Percentiles rank a stretch among this genome's conserved stretches.
These are phyloP conservation scores for Agriotes lineatus DNA, from an alignment of 2,888 invertebrate species.

Conservation along the genomic window DNA sequence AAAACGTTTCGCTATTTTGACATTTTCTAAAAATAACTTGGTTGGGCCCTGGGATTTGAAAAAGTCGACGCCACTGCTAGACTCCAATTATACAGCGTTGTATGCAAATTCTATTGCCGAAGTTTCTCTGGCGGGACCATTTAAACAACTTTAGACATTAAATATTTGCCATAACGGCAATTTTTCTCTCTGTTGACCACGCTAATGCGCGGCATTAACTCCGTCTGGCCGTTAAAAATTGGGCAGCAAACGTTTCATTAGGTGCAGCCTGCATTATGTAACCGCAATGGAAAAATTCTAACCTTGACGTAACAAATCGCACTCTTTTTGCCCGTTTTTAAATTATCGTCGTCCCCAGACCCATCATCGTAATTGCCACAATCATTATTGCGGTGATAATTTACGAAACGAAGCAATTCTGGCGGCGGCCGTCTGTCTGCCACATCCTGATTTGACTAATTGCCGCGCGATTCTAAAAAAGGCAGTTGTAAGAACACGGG, in stretches of 20 bases:
- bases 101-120: no score
- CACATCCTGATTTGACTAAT: constrained; percentile 14
- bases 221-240: not conserved
- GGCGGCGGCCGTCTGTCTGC: not conserved
- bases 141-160: no score
- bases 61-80: no score
- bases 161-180: not conserved
- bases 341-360: not conserved
- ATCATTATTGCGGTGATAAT: constrained; percentile 12
- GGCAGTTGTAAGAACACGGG: no score
- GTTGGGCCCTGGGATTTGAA: no score
- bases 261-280: constrained; percentile 6
- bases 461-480: not conserved
- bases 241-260: not conserved
- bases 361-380: not conserved
- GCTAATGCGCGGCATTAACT: not conserved
- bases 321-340: constrained; percentile 8
- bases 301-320: constrained; percentile 15
- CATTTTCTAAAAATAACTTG: no score
- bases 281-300: constrained; percentile 1
- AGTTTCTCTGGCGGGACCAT: no score
- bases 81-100: no score
- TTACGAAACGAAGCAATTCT: not conserved
- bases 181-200: not conserved
- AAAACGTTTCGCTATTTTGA: no score